phyloP scores from a whole-genome alignment of 2,888 invertebrate species.

The Tortrix viridana region DNA sequence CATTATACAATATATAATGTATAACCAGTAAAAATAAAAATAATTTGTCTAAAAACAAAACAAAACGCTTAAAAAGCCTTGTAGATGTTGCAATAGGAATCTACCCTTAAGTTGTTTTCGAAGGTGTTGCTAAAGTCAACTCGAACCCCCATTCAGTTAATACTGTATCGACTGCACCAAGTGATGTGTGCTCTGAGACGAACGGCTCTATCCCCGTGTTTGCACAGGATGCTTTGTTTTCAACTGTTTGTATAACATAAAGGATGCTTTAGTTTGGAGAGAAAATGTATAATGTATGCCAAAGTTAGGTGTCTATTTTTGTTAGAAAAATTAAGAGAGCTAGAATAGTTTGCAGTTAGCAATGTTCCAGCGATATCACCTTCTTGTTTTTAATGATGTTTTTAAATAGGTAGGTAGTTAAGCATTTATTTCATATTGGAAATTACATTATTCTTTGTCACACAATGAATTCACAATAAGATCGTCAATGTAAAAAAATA shows the following conservation, averaged over 20 bases:
- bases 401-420: too few species aligned
- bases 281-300: slow-evolving; percentile 17
- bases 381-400: too few species aligned
- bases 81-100: not conserved
- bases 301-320: not conserved
- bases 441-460: too few species aligned
- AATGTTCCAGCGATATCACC: too few species aligned
- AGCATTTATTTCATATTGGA: too few species aligned
- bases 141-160: slow-evolving; percentile 32
- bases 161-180: slow-evolving; percentile 41
- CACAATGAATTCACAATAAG: too few species aligned
- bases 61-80: not conserved
- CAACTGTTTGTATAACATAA: slow-evolving; percentile 21
- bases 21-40: too few species aligned
- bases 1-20: too few species aligned
- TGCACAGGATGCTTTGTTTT: slow-evolving; percentile 39
- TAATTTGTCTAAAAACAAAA: too few species aligned
- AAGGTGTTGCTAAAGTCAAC: slow-evolving; percentile 9
- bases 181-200: slow-evolving; percentile 60
- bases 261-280: slow-evolving; percentile 22
- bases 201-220: slow-evolving; percentile 61
- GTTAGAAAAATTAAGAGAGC: not conserved
- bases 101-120: not conserved
- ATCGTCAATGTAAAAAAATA: too few species aligned
- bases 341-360: too few species aligned